Conservation (phyloP, 2,113 vertebrate species). For the Chionomys nivalis region DNA sequence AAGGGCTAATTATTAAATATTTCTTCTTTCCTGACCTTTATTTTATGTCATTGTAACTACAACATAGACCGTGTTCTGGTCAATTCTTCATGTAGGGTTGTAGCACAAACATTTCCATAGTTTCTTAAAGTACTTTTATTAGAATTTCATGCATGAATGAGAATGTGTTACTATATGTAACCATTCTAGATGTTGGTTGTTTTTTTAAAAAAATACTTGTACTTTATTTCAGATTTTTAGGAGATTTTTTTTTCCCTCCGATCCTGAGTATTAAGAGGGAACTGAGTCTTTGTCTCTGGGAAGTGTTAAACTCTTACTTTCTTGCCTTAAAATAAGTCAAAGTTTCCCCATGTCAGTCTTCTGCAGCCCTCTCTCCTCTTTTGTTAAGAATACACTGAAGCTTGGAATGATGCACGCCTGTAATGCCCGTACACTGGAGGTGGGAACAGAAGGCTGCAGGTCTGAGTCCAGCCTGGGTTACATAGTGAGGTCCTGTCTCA, state of each 20-base stretch:
- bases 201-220: neutral
- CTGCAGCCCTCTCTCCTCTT: neutral
- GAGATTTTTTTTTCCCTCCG: neutral
- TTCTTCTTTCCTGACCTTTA: neutral
- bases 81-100: neutral
- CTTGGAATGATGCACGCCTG: neutral
- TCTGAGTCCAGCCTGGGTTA: neutral
- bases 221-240: neutral
- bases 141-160: neutral
- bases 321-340: neutral
- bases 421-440: neutral
- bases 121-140: neutral
- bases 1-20: neutral
- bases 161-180: neutral
- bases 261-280: neutral
- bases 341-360: neutral
- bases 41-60: neutral
- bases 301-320: neutral
- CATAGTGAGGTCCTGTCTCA: neutral
- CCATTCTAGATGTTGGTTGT: neutral
- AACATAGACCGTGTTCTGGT: neutral
- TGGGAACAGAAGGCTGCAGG: neutral
- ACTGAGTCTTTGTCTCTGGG: neutral
- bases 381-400: neutral
- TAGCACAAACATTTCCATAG: constrained; percentile 12